Percentiles rank a stretch among this genome's conserved stretches.
Conservation (phyloP, 2,888 invertebrate species). For the Globia sparganii region DNA sequence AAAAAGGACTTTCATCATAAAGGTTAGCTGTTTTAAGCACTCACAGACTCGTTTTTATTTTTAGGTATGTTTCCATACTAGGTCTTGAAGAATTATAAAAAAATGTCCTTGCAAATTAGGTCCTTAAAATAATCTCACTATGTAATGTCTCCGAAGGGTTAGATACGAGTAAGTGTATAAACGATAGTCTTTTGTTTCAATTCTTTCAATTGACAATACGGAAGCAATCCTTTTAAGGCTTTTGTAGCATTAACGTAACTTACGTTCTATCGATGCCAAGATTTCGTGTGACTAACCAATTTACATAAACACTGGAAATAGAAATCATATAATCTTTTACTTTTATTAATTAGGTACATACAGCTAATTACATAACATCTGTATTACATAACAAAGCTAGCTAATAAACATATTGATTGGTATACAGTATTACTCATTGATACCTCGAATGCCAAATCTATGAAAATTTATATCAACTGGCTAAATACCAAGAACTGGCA, state of each 20-base stretch:
- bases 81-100: too few relatives aligned
- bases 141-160: too few relatives aligned
- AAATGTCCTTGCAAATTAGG: too few relatives aligned
- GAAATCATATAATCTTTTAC: background rate
- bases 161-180: background rate
- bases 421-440: slow-evolving; percentile 47
- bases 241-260: background rate
- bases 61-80: background rate
- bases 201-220: background rate
- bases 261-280: slow-evolving; percentile 10
- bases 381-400: slow-evolving; percentile 8
- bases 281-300: slow-evolving; percentile 9
- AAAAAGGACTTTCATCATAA: slow-evolving; percentile 15
- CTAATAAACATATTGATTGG: slow-evolving; percentile 38
- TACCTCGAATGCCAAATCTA: slow-evolving; percentile 54
- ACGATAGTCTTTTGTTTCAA: background rate
- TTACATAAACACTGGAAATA: slow-evolving; percentile 1
- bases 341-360: background rate
- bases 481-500: slow-evolving; percentile 66
- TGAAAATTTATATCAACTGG: slow-evolving; percentile 59
- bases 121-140: background rate
- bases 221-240: background rate
- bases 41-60: background rate
- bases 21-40: slow-evolving; percentile 11
- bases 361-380: slow-evolving; percentile 29